Evolutionary conservation across 2,113 vertebrate genomes (phyloP).

Genomic region (Thryonomys swinderianus): DNA sequence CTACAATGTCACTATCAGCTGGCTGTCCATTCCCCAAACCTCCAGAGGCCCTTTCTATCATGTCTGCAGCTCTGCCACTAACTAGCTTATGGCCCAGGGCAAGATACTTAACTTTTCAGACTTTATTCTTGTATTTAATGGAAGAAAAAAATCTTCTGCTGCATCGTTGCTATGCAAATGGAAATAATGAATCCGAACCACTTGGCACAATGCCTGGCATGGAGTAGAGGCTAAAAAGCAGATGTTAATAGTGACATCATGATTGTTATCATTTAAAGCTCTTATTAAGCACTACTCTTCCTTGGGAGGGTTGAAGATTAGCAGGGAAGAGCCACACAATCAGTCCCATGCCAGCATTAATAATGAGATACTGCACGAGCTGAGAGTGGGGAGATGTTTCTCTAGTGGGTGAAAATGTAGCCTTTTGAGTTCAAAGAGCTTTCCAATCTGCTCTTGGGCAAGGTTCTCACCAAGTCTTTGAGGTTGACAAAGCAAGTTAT

Average conservation of each 20-base stretch:
- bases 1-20: not conserved
- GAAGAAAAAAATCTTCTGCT: not conserved
- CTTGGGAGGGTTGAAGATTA: not conserved
- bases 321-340: not conserved
- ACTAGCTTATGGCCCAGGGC: not conserved
- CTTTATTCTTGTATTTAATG: conserved; percentile 36
- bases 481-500: not conserved
- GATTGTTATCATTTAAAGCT: conserved; percentile 6
- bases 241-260: not conserved
- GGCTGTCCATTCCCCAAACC: not conserved
- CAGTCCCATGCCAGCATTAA: not conserved
- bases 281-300: not conserved
- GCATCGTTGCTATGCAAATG: not conserved
- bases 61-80: not conserved
- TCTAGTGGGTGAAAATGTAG: not conserved
- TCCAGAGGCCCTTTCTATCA: not conserved
- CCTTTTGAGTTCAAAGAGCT: not conserved
- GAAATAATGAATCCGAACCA: not conserved
- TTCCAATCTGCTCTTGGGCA: not conserved
- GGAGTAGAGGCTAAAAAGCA: not conserved
- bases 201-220: not conserved
- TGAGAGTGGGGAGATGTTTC: not conserved
- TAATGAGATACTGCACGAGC: not conserved
- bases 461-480: not conserved
- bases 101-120: not conserved